Base-by-base conservation (phyloP, 2,113 vertebrate genomes). In the Perca schrenkii region DNA sequence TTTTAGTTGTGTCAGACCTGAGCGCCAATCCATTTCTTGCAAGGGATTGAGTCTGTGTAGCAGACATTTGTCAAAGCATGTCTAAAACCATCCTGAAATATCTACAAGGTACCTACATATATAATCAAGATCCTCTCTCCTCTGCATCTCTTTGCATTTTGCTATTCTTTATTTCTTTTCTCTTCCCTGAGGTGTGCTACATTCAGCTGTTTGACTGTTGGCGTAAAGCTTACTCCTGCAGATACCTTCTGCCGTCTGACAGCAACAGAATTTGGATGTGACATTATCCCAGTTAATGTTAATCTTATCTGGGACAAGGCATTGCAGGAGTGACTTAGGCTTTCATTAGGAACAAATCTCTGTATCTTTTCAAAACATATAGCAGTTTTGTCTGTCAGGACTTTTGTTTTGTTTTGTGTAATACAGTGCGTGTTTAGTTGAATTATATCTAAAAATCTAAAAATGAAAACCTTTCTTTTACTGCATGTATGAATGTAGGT, bases 271-370 rank as follows among this genome's bases (percentile, higher is more conserved):
- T 83, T 69, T 71, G 60, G 65, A 78, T 84, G 74, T 86, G 89
- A 85, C 80, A 84, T 90, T 91, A 91, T 90, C 86, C 60, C 83
- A 75, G 85, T 81, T 89, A 88, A 85, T 82, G 78, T 74, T 89
- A 86, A 88, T 89, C 91, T 91, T 93, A 91, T 91, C 90, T 84
- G 84, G 89, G 91, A 86, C 85, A 80, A 85, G 86, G 82, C 72
- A 65, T 68, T 86, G 78, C 86, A 79, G 65, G 76, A 80, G 77
- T 83, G 89, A 91, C 81, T 86, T 63, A n/a, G 36, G 63, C 76
- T 84, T 86, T 84, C 72, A 86, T 89, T 79, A 36, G 28, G 28
- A 83, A 77, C 50, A 86, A 67, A 88, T 83, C 77, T 83, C 74
- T 76, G 54, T 54, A 75, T 85, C 81, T 89, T 67, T 66, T 19